Evolutionary conservation across 30 jellyfish, hydroid and myxozoan genomes (phyloP), one percentile per base, ranked within the genome.

Genomic region (Rhopilema esculentum): DNA sequence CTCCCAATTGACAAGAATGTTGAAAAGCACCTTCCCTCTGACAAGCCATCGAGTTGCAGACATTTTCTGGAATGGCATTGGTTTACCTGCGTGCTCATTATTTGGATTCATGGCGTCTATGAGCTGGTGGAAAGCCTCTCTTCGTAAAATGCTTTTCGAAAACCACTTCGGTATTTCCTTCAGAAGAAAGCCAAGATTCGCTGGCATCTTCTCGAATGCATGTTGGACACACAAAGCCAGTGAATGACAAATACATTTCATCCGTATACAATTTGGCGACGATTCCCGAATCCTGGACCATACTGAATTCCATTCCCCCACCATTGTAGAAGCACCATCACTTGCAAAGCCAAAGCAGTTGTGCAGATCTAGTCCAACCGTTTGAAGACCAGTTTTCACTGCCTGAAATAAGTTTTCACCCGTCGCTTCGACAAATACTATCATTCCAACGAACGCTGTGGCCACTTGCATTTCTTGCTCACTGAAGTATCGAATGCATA

Each of bases 21-120:
- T 83, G 74, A 68, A 71, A 33, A 83, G 48, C 77, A 85, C 88
- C 74, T 85, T 85, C 53, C 94, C 94, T 22, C 94, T 91, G 40
- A 75, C 91, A n/a, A 74, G 83, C 92, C 94, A 85, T 30, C 94
- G 33, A 21, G 91, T 85, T 18, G 23, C 27, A 33, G 86, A 74
- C 40, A 61, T 19, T 57, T 53, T 85, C 67, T 86, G 74, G 68
- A 86, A 77, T 19, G 93, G 93, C 21, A 66, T 25, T 21, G 95
- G 88, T 21, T 12, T 61, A 23, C 86, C 85, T 63, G 30, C 33
- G 49, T 40, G 33, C 70, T 86, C 92, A 27, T 50, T 62, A 62
- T 49, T 92, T 29, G 93, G 64, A 66, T 86, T 77, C 62, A 77
- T 86, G 24, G 63, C 61, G 50, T 31, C 48, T 53, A 66, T 77